A percentile compares a stretch with the other conserved stretches of the same genome.
These are phyloP conservation scores for Microctonus brassicae DNA, from an alignment of 2,888 invertebrate genomes.

Conservation along the genomic window DNA sequence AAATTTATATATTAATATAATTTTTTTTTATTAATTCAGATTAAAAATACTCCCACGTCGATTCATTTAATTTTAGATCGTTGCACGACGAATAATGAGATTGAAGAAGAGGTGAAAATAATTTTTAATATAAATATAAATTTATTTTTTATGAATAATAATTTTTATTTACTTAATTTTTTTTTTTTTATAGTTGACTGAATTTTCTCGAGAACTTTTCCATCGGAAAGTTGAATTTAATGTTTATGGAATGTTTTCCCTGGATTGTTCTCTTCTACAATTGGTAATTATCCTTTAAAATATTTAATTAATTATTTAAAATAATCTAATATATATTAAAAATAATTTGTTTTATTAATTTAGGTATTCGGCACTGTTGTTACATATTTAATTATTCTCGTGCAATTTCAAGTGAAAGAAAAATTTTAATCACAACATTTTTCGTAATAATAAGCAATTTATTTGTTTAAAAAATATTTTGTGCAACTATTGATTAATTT, in stretches of 20 bases:
- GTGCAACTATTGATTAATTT: not conserved
- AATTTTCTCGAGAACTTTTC: constrained; percentile 33
- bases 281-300: not conserved
- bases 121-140: too few relatives aligned
- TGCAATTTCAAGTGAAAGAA: not conserved
- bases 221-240: constrained; percentile 32
- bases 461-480: too few relatives aligned
- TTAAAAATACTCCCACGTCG: constrained; percentile 15
- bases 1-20: not conserved
- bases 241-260: constrained; percentile 15
- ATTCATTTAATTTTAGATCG: constrained; percentile 32
- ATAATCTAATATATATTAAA: not conserved
- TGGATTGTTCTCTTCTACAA: constrained; percentile 16
- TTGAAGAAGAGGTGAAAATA: constrained; percentile 32
- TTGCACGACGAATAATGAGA: constrained; percentile 15
- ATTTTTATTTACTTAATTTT: too few relatives aligned
- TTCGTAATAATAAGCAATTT: too few relatives aligned
- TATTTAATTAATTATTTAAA: not conserved
- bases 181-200: constrained; percentile 18
- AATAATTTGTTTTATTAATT: not conserved
- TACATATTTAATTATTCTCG: constrained; percentile 3
- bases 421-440: too few relatives aligned
- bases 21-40: constrained; percentile 13
- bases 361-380: constrained; percentile 1
- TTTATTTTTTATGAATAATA: too few relatives aligned